Conservation (phyloP, 1,140 invertebrate species). For the Propsilocerus akamusi region DNA sequence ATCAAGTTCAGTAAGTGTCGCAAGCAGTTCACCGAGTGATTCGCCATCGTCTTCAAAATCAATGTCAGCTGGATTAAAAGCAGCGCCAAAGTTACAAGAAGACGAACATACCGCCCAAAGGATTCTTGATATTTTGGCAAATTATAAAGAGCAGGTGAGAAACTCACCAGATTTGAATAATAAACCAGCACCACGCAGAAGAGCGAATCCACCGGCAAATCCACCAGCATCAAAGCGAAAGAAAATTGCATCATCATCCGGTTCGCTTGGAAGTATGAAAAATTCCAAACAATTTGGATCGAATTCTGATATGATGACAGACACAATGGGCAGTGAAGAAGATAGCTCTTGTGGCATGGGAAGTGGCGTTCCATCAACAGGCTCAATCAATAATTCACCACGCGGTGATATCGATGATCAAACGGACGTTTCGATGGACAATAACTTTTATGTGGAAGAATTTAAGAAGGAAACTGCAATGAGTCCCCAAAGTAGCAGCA, state of each 20-base stretch:
- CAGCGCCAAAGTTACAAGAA: conserved; percentile 57
- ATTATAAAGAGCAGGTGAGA: conserved; percentile 59
- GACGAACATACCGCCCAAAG: conserved; percentile 64
- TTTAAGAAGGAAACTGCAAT: conserved; percentile 30
- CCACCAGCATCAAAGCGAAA: conserved; percentile 43
- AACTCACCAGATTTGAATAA: conserved; percentile 64
- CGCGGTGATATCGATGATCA: neutral
- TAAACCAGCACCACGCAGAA: conserved; percentile 54
- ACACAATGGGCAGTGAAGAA: conserved; percentile 41
- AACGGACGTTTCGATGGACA: neutral
- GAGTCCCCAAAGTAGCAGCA: conserved; percentile 17
- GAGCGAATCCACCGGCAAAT: conserved; percentile 54
- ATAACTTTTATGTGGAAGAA: conserved; percentile 1
- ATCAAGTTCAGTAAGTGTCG: conserved; percentile 35
- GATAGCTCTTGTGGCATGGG: conserved; percentile 43
- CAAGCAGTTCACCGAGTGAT: conserved; percentile 33
- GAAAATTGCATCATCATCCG: conserved; percentile 32
- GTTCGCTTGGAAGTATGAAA: conserved; percentile 35
- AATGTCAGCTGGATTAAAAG: conserved; percentile 41
- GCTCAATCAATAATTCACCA: neutral
- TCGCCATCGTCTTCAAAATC: conserved; percentile 42
- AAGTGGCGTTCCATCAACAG: neutral
- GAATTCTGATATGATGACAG: neutral
- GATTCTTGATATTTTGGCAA: conserved; percentile 60
- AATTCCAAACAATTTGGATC: conserved; percentile 28